Evolutionary conservation across 2,888 invertebrate species (phyloP), one percentile per base, ranked within the genome.

Genomic region (Leucophenga maculata): DNA sequence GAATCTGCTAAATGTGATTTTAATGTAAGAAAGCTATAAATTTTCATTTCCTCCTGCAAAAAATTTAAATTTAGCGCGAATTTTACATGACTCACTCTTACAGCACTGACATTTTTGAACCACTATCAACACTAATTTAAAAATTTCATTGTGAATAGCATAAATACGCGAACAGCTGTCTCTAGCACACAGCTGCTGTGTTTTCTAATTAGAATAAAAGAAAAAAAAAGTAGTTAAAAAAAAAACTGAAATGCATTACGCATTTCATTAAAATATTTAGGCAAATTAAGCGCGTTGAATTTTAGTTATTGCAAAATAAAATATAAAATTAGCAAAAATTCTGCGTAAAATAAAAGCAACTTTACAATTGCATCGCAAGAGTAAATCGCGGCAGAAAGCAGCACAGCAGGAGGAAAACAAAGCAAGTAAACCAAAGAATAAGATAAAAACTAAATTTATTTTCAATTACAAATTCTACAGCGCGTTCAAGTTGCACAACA

Each of bases 321-420:
- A 39, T 6, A 39, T 26, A 69, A 4, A 83, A 74, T 72, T 76
- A 73, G 77, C 79, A 85, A 88, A 87, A 79, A 88, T 88, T 87
- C 80, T 88, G 75, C 88, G 88, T 70, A 88, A 87, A 87, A 79
- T 88, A 18, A 87, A 83, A 80, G 72, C 84, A 59, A 77, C 80
- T 32, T 78, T 88, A 66, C 80, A 83, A 69, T 39, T 39, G 8
- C 84, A 83, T 73, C 86, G 86, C 69, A 87, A 85, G 77, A 86
- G 77, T 69, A 86, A 88, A 78, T 79, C 82, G 39, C 85, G 86
- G 72, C 75, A 76, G 26, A 72, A 68, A 32, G 57, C 46, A 13
- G 16, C 52, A n/a, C 44, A 46, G 16, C 44, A 46, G 1, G 31
- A 46, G 8, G 20, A 11, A 14, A 13, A 3, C 3, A 31, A 60